Base-by-base conservation (phyloP, 2,797 vertebrate species). In the Balearica regulorum region DNA sequence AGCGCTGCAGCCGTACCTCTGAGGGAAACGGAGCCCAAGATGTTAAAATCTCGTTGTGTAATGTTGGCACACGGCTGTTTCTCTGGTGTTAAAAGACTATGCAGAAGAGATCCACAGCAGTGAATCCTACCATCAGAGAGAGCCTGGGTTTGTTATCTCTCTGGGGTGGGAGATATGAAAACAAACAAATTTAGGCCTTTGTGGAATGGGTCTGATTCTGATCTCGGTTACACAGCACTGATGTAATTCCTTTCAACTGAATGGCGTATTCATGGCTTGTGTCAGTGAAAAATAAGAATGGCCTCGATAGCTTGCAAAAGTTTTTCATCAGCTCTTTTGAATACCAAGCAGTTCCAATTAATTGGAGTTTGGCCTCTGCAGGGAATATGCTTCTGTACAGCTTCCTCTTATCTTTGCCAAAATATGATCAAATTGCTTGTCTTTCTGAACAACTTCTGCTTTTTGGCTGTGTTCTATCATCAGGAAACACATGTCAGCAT, bases 351-450 rank as follows among this genome's bases (percentile, higher is more conserved):
- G 49, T 91, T 94, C 91, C 92, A 90, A 31, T 65, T 77, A 91
- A 92, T 41, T 1, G 9, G 81, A 75, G 61, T 26, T n/a, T 66
- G 58, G 90, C 61, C 87, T 49, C 87, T 78, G 76, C 76, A 87
- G 95, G 94, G 91, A 94, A 87, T 81, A 57, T 0, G 5, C 65
- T 75, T 54, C 87, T 88, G 44, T 69, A 16, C n/a, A 35, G 80
- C 88, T 97, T 96, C 93, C 95, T 95, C 83, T 89, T 72, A 12
- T 24, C 64, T 70, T 11, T 89, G 96, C 95, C 95, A 96, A 48
- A 64, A 13, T 72, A 25, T 39, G 29, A 85, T 80, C 68, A 22
- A 35, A 58, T 33, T 25, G 9, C 89, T 58, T 13, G 71, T 85
- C 88, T 64, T 91, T n/a, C 20, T 46, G 80, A 51, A 28, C 46